Conservation (phyloP, 2,888 invertebrate genomes). For the Apeira syringaria region DNA sequence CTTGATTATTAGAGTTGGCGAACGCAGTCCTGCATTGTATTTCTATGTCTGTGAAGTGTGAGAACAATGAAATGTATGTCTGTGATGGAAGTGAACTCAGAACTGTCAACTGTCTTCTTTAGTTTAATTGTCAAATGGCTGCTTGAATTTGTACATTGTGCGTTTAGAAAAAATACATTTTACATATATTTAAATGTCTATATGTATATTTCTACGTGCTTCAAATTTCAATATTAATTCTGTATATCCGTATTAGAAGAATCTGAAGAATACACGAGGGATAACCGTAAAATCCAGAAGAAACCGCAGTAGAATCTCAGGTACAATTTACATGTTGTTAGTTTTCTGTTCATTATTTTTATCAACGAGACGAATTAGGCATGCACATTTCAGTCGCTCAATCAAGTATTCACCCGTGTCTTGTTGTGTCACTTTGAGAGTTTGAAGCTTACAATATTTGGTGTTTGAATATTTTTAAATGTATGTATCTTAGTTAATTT, state of each 20-base stretch:
- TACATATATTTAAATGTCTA: constrained; percentile 21
- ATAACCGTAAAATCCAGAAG: constrained; percentile 2
- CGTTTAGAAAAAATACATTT: constrained; percentile 44
- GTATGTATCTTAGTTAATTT: no score
- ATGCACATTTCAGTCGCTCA: constrained; percentile 30
- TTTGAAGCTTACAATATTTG: no score
- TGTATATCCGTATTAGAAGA: neutral
- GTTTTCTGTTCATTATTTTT: constrained; percentile 44
- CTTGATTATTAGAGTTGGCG: no score
- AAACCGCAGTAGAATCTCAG: constrained; percentile 42
- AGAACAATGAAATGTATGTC: no score
- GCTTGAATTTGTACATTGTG: constrained; percentile 47
- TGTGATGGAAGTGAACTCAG: no score
- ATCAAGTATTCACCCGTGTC: constrained; percentile 23
- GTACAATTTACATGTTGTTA: constrained; percentile 52
- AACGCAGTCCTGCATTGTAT: no score
- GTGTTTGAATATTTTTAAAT: no score
- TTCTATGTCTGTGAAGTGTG: no score
- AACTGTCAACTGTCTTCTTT: no score
- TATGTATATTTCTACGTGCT: constrained; percentile 1
- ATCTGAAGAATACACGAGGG: neutral
- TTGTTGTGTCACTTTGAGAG: no score
- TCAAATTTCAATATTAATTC: neutral
- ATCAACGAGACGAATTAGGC: constrained; percentile 42
- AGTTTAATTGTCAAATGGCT: constrained; percentile 45